Conservation (phyloP, 2,888 invertebrate genomes). For the Drosophila neotestacea region DNA sequence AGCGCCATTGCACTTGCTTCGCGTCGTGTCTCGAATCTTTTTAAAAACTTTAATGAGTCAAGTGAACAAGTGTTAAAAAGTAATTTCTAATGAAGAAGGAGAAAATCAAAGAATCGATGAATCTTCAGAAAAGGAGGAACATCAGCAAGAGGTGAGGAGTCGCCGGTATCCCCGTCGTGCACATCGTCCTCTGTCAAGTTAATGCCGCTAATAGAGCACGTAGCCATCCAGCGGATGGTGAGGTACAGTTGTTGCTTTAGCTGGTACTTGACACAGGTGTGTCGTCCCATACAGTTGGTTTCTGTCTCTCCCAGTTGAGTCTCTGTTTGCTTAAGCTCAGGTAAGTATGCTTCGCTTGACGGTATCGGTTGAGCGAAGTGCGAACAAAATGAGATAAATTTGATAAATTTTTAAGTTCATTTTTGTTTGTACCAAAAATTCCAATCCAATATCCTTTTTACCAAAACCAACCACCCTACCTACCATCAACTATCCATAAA, state of each 20-base stretch:
- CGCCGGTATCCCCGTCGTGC: background rate
- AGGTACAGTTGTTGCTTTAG: slow-evolving; percentile 62
- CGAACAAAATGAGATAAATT: slow-evolving; percentile 72
- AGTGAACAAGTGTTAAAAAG: slow-evolving; percentile 33
- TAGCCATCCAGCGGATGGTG: slow-evolving; percentile 58
- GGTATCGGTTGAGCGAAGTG: slow-evolving; percentile 87
- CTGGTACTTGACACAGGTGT: slow-evolving; percentile 38
- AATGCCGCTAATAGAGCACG: slow-evolving; percentile 58
- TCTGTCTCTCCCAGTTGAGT: background rate
- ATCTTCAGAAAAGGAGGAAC: slow-evolving; percentile 1
- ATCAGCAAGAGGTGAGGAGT: slow-evolving; percentile 2
- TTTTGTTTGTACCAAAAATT: slow-evolving; percentile 50
- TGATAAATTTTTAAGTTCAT: slow-evolving; percentile 67
- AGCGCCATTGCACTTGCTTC: slow-evolving; percentile 13
- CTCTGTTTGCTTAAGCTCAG: slow-evolving; percentile 44
- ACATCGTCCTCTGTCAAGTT: slow-evolving; percentile 33
- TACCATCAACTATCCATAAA: slow-evolving; percentile 2
- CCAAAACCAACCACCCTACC: slow-evolving; percentile 5
- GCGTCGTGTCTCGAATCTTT: slow-evolving; percentile 17
- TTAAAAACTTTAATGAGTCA: slow-evolving; percentile 29
- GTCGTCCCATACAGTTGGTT: slow-evolving; percentile 16
- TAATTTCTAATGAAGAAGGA: background rate
- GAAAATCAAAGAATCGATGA: background rate
- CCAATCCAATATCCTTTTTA: slow-evolving; percentile 7
- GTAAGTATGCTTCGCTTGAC: slow-evolving; percentile 87